Evolutionary conservation across 2,888 invertebrate species (phyloP).

Genomic region (Thymelicus sylvestris): DNA sequence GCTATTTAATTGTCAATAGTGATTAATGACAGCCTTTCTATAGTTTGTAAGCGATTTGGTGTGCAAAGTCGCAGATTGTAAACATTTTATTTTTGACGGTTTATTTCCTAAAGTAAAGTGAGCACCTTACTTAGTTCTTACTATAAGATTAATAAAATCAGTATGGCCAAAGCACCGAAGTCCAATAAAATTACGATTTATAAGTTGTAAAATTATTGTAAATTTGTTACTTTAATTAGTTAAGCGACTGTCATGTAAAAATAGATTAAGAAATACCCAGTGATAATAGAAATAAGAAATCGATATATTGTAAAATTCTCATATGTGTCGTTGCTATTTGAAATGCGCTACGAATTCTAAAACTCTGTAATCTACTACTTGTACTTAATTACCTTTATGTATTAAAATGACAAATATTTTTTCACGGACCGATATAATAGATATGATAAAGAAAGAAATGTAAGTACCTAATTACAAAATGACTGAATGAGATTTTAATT

Average conservation of each 20-base stretch:
- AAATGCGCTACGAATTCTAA: constrained; percentile 69
- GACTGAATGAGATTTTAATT: constrained; percentile 78
- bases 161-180: constrained; percentile 80
- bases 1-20: constrained; percentile 61
- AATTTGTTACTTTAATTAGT: constrained; percentile 52
- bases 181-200: constrained; percentile 70
- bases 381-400: constrained; percentile 41
- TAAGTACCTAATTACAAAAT: constrained; percentile 54
- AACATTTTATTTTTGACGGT: constrained; percentile 24
- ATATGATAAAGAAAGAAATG: constrained; percentile 53
- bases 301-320: constrained; percentile 61
- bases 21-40: constrained; percentile 69
- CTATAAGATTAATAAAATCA: constrained; percentile 43
- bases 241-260: constrained; percentile 58
- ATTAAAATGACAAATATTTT: constrained; percentile 66
- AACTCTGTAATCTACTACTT: constrained; percentile 44
- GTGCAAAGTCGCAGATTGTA: constrained; percentile 44
- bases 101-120: constrained; percentile 21
- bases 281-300: constrained; percentile 82
- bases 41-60: constrained; percentile 46
- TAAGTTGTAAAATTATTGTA: constrained; percentile 78
- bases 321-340: constrained; percentile 61
- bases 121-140: constrained; percentile 28
- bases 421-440: constrained; percentile 65
- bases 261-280: constrained; percentile 75